Evolutionary conservation across 2,888 invertebrate species (phyloP), one percentile per base, ranked within the genome.

Genomic region (Barypeithes pellucidus): DNA sequence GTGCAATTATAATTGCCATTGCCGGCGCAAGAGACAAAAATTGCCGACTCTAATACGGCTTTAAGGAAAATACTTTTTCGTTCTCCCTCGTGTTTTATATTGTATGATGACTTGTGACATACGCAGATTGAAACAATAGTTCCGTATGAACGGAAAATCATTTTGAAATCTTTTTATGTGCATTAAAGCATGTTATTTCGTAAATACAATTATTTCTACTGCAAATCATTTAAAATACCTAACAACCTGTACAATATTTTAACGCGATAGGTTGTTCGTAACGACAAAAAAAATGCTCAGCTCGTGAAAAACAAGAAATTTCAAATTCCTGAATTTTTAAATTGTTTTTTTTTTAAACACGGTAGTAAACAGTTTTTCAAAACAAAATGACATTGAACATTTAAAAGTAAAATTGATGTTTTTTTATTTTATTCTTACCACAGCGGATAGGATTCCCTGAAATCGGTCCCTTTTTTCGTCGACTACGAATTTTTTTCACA

Each of bases 241-340:
- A 39, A 5, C n/a, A n/a, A 39, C 3, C n/a, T 9, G n/a, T 39
- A 39, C 8, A 14, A 43, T 3, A 3, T 43, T 43, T 43, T 43
- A 16, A 43, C 8, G 14, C 7, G n/a, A 16, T 2, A 16, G 14
- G 16, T 7, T 43, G 14, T 16, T 16, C 43, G 43, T 43, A 43
- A 16, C 43, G 16, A 47, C 47, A 9, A 47, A 20, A 47, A 47
- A 47, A 20, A 47, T 11, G 12, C 18, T 20, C 20, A 20, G 20
- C 9, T 45, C 43, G 43, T 45, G 16, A 1, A 3, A 8, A 45
- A n/a, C 43, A 5, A 45, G 20, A 47, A 47, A 47, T 47, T 20
- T 47, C 9, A 43, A 47, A 47, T 47, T 47, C 47, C 18, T 47
- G 47, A 47, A 47, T 47, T 47, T 47, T 47, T 9, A 43, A 47